These are phyloP conservation scores for Montipora efflorescens DNA, from an alignment of 64 coral and sea anemone genomes.

Conservation along the genomic window DNA sequence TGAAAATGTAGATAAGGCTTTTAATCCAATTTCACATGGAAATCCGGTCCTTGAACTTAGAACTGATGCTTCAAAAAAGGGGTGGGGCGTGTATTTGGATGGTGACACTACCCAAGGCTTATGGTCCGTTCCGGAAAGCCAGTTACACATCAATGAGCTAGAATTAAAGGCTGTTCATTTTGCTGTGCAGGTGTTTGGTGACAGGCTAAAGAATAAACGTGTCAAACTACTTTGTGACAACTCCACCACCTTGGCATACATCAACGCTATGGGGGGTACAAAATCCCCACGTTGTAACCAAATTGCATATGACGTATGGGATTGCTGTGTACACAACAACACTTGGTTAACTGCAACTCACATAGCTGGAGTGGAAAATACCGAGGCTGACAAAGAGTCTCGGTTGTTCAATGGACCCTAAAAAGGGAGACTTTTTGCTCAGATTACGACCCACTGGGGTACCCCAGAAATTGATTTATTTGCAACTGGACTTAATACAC, in stretches of 20 bases:
- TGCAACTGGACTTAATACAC: constrained; percentile 57
- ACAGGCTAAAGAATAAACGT: constrained; percentile 44
- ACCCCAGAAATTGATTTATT: constrained; percentile 70
- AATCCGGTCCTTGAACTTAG: constrained; percentile 19
- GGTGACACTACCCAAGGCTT: constrained; percentile 31
- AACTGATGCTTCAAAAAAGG: no score
- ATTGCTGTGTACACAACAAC: constrained; percentile 1
- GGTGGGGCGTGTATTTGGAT: not conserved
- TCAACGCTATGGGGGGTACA: constrained; percentile 22
- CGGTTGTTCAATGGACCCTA: not conserved
- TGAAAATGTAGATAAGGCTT: constrained; percentile 59
- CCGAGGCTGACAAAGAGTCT: constrained; percentile 15
- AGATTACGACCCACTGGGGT: constrained; percentile 28
- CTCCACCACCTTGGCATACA: constrained; percentile 31
- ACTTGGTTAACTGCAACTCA: constrained; percentile 51
- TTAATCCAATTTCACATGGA: constrained; percentile 38
- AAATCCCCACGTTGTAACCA: constrained; percentile 17
- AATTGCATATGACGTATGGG: constrained; percentile 35
- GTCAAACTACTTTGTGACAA: constrained; percentile 61
- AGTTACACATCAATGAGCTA: constrained; percentile 59
- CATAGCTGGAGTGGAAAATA: constrained; percentile 37
- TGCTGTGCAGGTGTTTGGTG: constrained; percentile 5
- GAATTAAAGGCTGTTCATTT: constrained; percentile 43
- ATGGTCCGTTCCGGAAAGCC: constrained; percentile 22
- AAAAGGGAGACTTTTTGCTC: not conserved